A percentile compares a stretch with the other conserved stretches of the same genome.
These are phyloP conservation scores for Periplaneta americana DNA, from an alignment of 1,140 invertebrate species.

Conservation along the genomic window DNA sequence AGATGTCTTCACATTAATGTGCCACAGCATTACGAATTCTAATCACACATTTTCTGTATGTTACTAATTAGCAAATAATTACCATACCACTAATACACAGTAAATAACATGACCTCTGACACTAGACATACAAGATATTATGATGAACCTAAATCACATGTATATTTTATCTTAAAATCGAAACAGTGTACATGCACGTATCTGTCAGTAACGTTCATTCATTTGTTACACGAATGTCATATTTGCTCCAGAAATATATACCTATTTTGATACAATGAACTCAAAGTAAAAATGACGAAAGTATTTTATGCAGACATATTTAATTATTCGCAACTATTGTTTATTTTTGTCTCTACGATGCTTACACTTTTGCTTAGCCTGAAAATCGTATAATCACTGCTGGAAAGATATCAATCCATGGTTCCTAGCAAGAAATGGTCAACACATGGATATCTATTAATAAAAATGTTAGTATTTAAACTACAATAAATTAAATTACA, in stretches of 20 bases:
- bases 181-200: not conserved
- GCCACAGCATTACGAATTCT: not conserved
- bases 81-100: not conserved
- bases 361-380: too few relatives aligned
- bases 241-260: not conserved
- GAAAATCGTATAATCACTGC: too few relatives aligned
- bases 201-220: not conserved
- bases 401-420: too few relatives aligned
- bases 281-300: not conserved
- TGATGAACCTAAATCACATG: not conserved
- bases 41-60: not conserved
- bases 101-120: not conserved
- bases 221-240: not conserved
- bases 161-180: not conserved
- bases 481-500: too few relatives aligned
- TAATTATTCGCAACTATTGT: not conserved
- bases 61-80: not conserved
- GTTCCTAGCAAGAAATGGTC: too few relatives aligned
- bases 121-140: not conserved
- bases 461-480: too few relatives aligned
- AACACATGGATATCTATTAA: too few relatives aligned
- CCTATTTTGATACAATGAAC: not conserved
- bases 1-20: too few relatives aligned
- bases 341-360: not conserved
- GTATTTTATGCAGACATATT: not conserved